Percentiles rank a stretch among this genome's conserved stretches.
Evolutionary conservation across 2,888 invertebrate genomes (phyloP).

Genomic region (Hoplodrina blanda): DNA sequence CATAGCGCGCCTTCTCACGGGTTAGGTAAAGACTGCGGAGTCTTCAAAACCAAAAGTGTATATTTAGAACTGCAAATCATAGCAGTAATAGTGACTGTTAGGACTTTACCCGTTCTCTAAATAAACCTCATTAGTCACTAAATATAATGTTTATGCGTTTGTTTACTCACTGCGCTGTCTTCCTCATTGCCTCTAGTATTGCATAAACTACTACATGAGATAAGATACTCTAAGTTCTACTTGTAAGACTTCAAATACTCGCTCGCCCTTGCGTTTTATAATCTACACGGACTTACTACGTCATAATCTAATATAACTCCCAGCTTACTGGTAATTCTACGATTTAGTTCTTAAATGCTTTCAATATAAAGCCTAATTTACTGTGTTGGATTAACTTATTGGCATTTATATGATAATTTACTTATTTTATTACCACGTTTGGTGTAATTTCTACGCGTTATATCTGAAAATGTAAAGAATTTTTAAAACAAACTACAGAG

Average conservation of each 20-base stretch:
- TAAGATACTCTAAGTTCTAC: constrained; percentile 23
- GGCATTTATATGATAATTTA: constrained; percentile 7
- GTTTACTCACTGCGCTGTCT: constrained; percentile 33
- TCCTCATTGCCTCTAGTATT: constrained; percentile 37
- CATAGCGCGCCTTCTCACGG: no score
- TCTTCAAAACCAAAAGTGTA: neutral
- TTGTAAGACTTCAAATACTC: constrained; percentile 28
- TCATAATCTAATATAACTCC: constrained; percentile 57
- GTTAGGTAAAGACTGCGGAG: no score
- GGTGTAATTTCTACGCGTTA: constrained; percentile 3
- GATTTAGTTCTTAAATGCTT: constrained; percentile 8
- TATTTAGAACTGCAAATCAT: constrained; percentile 2
- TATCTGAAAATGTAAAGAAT: constrained; percentile 3
- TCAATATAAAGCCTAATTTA: constrained; percentile 31
- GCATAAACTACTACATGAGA: constrained; percentile 18
- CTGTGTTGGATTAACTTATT: constrained; percentile 4
- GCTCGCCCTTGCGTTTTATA: constrained; percentile 46
- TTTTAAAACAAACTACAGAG: neutral
- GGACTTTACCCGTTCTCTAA: neutral
- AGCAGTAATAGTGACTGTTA: neutral
- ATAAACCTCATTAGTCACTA: constrained; percentile 7
- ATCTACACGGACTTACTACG: constrained; percentile 47
- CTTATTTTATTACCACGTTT: constrained; percentile 35
- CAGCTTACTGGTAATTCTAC: constrained; percentile 30
- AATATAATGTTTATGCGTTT: constrained; percentile 40